Base-by-base conservation (phyloP, 2,113 vertebrate genomes). In the Garra rufa region DNA sequence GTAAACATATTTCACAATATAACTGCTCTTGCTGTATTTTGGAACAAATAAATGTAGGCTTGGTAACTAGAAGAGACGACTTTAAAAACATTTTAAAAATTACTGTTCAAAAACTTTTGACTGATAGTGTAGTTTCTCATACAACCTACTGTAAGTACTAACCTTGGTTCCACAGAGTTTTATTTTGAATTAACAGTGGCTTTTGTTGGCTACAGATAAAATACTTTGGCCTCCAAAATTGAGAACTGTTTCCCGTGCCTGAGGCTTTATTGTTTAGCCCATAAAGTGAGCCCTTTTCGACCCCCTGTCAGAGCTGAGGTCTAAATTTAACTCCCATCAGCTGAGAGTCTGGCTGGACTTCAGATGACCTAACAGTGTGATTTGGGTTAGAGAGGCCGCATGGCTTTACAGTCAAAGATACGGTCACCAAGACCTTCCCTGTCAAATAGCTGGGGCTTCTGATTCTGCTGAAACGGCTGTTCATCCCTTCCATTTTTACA, bases 271-370 rank as follows among this genome's bases (percentile, higher is more conserved):
- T 83, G 85, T 87, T 87, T 80, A 19, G 59, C 48, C 41, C 38
- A 70, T 55, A 74, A 74, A 83, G 80, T 28, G 44, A 67, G 71
- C 43, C 69, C 55, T 77, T 87, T 26, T 9, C 26, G n/a, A 55
- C 52, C 44, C 67, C 67, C 48, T 46, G n/a, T 57, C 70, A 59
- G 57, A 38, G 70, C 41, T 69, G 55, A 30, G 14, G 9, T 82
- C 87, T 88, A 88, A 88, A 86, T 85, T 82, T 85, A 89, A 7
- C 55, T 73, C 48, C 55, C 44, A 50, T 89, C 89, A 87, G 87
- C 69, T 86, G 86, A 76, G 76, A 70, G 44, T 55, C 89, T 92
- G 92, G 89, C 88, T 89, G 89, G 85, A 89, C 90, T 89, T 85
- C 73, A 6, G 44, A 84, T 88, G 88, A 89, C 91, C 90, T 65